Conservation (phyloP, 2,113 vertebrate genomes). For the Phaethornis superciliosus region DNA sequence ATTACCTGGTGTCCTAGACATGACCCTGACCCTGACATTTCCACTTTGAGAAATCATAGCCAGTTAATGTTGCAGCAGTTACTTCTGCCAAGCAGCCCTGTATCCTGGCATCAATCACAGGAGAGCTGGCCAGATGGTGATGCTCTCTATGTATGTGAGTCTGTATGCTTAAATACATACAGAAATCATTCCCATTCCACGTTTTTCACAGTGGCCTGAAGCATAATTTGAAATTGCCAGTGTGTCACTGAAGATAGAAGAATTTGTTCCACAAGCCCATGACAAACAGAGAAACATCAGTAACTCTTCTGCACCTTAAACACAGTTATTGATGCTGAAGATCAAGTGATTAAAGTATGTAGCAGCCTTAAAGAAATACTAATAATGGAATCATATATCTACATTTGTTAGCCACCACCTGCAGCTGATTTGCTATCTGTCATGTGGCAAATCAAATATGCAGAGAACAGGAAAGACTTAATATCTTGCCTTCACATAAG, state of each 20-base stretch:
- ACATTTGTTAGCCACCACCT: not conserved
- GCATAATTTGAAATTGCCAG: not conserved
- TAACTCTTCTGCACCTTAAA: not conserved
- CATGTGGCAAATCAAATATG: not conserved
- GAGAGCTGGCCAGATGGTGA: not conserved
- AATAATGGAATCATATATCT: not conserved
- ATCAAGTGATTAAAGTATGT: not conserved
- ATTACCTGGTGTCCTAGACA: not conserved
- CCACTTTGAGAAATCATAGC: not conserved
- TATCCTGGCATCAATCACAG: not conserved
- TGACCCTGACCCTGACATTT: not conserved
- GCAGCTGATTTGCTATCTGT: not conserved
- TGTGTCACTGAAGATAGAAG: not conserved
- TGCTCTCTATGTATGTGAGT: not conserved
- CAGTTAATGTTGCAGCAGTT: not conserved
- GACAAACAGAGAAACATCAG: not conserved
- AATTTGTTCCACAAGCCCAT: not conserved
- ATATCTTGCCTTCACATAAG: not conserved
- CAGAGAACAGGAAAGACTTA: not conserved
- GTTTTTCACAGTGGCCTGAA: not conserved
- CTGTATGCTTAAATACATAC: not conserved
- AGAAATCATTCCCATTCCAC: not conserved
- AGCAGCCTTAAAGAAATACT: not conserved
- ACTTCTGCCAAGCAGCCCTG: not conserved
- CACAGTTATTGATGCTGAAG: not conserved